Evolutionary conservation across 2,888 invertebrate genomes (phyloP).

Genomic region (Tuta absoluta): DNA sequence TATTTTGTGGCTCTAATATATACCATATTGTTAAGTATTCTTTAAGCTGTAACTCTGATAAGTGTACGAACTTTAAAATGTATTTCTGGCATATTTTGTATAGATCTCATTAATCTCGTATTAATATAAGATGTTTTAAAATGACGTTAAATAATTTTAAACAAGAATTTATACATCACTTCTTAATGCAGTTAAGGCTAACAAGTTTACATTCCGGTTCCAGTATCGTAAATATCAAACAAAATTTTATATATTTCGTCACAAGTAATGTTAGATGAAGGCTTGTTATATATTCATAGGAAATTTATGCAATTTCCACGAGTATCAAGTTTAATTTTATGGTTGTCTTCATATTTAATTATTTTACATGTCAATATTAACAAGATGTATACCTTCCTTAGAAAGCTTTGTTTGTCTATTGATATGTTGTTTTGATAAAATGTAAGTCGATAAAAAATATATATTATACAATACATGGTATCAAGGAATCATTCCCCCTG

Average conservation of each 20-base stretch:
- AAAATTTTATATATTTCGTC: constrained; percentile 23
- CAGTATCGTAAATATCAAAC: constrained; percentile 16
- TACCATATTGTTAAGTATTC: too few species aligned
- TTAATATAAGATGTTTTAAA: not conserved
- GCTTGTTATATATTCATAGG: constrained; percentile 5
- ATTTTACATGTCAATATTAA: not conserved
- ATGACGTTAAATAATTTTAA: constrained; percentile 18
- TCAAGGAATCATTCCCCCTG: too few species aligned
- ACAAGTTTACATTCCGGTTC: constrained; percentile 24
- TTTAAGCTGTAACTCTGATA: too few species aligned
- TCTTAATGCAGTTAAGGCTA: constrained; percentile 22
- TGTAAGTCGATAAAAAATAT: too few species aligned
- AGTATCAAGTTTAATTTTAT: not conserved
- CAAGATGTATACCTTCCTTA: not conserved
- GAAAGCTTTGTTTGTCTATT: too few species aligned
- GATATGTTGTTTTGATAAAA: too few species aligned
- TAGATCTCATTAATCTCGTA: not conserved
- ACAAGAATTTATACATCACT: constrained; percentile 10
- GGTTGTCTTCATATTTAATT: constrained; percentile 17
- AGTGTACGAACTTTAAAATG: too few species aligned
- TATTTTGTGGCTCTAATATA: too few species aligned
- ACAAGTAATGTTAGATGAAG: not conserved
- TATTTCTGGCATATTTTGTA: not conserved
- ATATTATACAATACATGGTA: too few species aligned
- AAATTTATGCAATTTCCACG: not conserved